Conservation (phyloP, 2,888 invertebrate genomes). For the Sinhomidia bicolor region DNA sequence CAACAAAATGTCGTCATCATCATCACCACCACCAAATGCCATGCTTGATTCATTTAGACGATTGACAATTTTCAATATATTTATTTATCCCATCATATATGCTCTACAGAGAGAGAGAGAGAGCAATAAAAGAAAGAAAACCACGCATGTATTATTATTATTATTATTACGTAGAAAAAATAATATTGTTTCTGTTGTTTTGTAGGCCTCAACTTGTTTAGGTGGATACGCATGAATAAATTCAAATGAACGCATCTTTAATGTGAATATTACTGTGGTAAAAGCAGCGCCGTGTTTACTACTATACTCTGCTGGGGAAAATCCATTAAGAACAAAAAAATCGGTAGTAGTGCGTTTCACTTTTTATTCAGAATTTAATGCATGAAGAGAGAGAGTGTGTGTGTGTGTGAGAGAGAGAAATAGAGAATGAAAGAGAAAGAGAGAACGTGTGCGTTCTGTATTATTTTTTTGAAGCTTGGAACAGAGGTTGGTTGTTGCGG, state of each 20-base stretch:
- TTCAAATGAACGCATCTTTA: not conserved
- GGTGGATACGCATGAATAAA: slow-evolving; percentile 50
- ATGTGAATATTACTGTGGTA: not conserved
- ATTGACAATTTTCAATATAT: slow-evolving; percentile 2
- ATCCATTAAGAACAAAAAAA: slow-evolving; percentile 61
- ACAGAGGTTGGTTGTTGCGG: slow-evolving; percentile 24
- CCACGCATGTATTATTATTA: too few species aligned
- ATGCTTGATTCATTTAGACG: not conserved
- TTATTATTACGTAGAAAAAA: too few species aligned
- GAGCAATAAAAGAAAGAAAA: not conserved
- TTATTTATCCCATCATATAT: not conserved
- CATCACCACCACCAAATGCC: not conserved
- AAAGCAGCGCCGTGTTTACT: not conserved
- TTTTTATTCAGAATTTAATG: slow-evolving; percentile 41
- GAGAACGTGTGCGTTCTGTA: not conserved
- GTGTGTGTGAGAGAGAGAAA: slow-evolving; percentile 5
- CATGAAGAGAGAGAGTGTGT: slow-evolving; percentile 32
- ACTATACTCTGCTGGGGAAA: too few species aligned
- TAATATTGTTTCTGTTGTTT: not conserved
- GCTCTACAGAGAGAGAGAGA: not conserved
- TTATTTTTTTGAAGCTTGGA: not conserved
- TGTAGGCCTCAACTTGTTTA: slow-evolving; percentile 21
- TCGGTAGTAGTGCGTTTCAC: not conserved
- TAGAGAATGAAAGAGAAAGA: not conserved
- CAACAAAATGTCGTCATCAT: slow-evolving; percentile 19